phyloP scores from a whole-genome alignment of 2,888 invertebrate genomes.

The Oscheius sp. region DNA sequence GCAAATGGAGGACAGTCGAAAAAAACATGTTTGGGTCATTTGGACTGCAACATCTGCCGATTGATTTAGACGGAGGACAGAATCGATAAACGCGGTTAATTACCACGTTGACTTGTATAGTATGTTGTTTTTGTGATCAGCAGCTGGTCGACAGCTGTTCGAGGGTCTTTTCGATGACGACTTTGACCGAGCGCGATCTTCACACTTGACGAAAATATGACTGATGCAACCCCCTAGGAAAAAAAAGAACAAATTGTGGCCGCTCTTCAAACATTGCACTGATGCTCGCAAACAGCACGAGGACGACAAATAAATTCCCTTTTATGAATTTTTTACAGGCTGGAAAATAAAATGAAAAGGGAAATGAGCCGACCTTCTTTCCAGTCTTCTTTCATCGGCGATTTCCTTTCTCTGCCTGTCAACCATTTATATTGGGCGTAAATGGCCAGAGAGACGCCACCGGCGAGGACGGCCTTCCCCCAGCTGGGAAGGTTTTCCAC shows the following conservation, averaged over 20 bases:
- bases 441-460: slow-evolving; percentile 50
- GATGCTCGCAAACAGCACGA: too few relatives aligned
- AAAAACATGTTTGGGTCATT: slow-evolving; percentile 10
- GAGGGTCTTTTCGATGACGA: slow-evolving; percentile 21
- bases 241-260: too few relatives aligned
- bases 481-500: slow-evolving; percentile 54
- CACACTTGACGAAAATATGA: slow-evolving; percentile 1
- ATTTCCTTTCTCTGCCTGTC: slow-evolving; percentile 39
- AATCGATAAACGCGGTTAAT: neutral
- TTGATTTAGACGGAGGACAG: slow-evolving; percentile 7
- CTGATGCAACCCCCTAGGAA: too few relatives aligned
- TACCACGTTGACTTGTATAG: neutral
- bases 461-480: slow-evolving; percentile 61
- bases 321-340: neutral
- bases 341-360: neutral
- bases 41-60: slow-evolving; percentile 15
- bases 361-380: slow-evolving; percentile 38
- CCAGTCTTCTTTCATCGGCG: slow-evolving; percentile 54
- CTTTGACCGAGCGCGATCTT: neutral
- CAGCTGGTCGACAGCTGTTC: neutral
- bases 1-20: slow-evolving; percentile 72
- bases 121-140: neutral
- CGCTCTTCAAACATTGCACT: too few relatives aligned
- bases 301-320: neutral
- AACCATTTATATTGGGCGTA: slow-evolving; percentile 58